Base-by-base conservation (phyloP, 37 sponge, comb jelly and placozoan genomes). In the Trichoplax adhaerens region DNA sequence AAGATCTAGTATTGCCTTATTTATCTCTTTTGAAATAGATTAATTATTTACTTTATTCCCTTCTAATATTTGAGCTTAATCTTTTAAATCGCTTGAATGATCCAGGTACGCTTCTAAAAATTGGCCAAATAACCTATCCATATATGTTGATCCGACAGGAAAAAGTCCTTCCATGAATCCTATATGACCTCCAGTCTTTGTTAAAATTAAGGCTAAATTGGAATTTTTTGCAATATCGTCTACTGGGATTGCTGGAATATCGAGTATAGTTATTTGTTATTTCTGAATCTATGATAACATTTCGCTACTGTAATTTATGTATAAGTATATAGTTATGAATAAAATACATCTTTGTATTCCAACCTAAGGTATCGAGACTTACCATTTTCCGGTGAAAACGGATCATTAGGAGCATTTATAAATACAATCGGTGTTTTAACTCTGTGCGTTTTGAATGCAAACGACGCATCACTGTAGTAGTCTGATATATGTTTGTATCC, bases 311-410 rank as follows among this genome's bases (percentile, higher is more conserved):
- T 29, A 29, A 29, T 29, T 29, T 29, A 29, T 29, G 29, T 29
- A 29, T 29, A 29, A 29, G 29, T 29, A 29, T 29, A 29, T 29
- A 29, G 29, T 29, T 29, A 29, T 29, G 29, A 29, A 29, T 29
- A 29, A 29, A 29, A 29, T 29, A 0, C 29, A 29, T 29, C 29
- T 29, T 29, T 29, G 29, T 29, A 29, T 29, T 29, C 29, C 29
- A 29, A 29, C 29, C 29, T 29, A 29, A 29, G 29, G 29, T 29
- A 29, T 29, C 29, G 29, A 1, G 56, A 77, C 69, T 46, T 60
- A 88, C 88, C 65, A 50, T 81, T 66, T 64, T 53, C 61, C 4
- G 86, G 88, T 0, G 72, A 79, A 81, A 88, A 83, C 7, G 86
- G 85, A 56, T 88, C 88, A 68, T 88, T 82, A 48, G 76, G 56